A percentile compares a stretch with the other conserved stretches of the same genome.
Conservation (phyloP, 2,113 vertebrate genomes). For the Petaurus breviceps region DNA sequence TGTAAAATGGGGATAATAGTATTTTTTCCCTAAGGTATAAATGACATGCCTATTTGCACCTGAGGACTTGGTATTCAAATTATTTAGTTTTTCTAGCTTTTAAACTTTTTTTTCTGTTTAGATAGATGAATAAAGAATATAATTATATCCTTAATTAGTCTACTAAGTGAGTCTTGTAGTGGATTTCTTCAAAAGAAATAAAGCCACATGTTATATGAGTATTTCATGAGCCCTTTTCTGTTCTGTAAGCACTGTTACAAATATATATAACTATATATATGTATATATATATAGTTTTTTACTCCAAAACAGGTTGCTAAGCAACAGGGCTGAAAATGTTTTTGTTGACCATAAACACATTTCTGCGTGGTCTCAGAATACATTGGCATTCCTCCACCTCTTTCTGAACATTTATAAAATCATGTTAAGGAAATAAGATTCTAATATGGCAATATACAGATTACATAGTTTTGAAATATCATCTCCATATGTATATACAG, state of each 20-base stretch:
- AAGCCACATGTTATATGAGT: constrained; percentile 47
- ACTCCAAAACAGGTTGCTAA: constrained; percentile 77
- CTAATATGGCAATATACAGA: constrained; percentile 19
- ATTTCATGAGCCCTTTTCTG: constrained; percentile 51
- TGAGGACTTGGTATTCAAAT: background rate
- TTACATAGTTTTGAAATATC: background rate
- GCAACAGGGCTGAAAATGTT: constrained; percentile 81
- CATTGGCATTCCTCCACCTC: constrained; percentile 30
- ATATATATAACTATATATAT: constrained; percentile 36
- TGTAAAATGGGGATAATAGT: too few species aligned
- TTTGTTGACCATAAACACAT: constrained; percentile 79
- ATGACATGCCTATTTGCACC: background rate
- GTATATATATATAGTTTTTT: constrained; percentile 58
- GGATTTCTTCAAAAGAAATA: constrained; percentile 59
- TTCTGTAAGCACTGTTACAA: constrained; percentile 60
- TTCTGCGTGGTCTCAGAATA: constrained; percentile 59
- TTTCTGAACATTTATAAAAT: constrained; percentile 48
- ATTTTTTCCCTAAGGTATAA: constrained; percentile 38
- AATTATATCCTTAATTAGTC: constrained; percentile 22
- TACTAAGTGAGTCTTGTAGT: background rate
- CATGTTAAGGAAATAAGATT: constrained; percentile 32
- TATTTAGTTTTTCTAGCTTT: background rate
- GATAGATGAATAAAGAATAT: background rate
- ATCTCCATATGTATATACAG: background rate
- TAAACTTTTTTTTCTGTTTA: background rate